A percentile compares a stretch with the other conserved stretches of the same genome.
phyloP scores from a whole-genome alignment of 1,140 invertebrate species.

The Pseudomyrmex concolor region DNA sequence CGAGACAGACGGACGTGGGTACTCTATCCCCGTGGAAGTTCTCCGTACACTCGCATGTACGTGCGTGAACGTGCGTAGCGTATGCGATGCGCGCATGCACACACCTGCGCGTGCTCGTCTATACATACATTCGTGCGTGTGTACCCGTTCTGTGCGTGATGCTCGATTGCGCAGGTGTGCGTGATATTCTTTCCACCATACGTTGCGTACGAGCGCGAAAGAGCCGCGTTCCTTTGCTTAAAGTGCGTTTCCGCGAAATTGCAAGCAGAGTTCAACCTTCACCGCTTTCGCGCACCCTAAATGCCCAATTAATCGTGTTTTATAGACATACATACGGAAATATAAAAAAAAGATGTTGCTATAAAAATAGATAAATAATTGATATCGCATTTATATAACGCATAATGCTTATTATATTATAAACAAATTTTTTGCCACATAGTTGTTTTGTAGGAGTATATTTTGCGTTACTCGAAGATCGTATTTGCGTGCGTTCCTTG shows the following conservation, averaged over 20 bases:
- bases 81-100: neutral
- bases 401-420: too few relatives aligned
- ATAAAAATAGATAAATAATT: too few relatives aligned
- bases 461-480: too few relatives aligned
- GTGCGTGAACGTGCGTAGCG: neutral
- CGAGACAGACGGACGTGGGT: conserved; percentile 60
- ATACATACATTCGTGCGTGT: neutral
- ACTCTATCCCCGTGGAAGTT: conserved; percentile 45
- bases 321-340: too few relatives aligned
- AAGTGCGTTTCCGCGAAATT: conserved; percentile 2
- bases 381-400: too few relatives aligned
- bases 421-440: too few relatives aligned
- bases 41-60: neutral
- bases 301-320: too few relatives aligned
- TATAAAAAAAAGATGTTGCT: too few relatives aligned
- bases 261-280: neutral
- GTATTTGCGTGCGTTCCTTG: neutral
- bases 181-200: conserved; percentile 39
- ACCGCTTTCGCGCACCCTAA: too few relatives aligned
- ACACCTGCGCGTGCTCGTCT: neutral
- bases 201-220: conserved; percentile 39
- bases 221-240: conserved; percentile 26
- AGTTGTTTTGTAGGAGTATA: too few relatives aligned
- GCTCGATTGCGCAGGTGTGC: conserved; percentile 53
- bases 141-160: neutral